Percentiles rank a stretch among this genome's conserved stretches.
phyloP scores from a whole-genome alignment of 2,888 invertebrate species.

The Cryptocephalus moraei region DNA sequence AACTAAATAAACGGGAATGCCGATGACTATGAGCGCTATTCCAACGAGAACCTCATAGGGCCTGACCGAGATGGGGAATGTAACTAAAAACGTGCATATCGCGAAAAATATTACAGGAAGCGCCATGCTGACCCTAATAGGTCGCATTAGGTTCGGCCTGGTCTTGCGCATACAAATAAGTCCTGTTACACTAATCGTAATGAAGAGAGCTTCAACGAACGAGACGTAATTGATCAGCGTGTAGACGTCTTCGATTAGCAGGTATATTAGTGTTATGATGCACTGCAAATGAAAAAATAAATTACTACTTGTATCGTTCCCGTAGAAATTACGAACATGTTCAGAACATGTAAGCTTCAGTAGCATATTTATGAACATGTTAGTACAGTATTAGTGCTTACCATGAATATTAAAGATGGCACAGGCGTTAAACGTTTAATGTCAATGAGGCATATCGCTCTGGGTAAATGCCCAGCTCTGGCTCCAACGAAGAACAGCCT shows the following conservation, averaged over 20 bases:
- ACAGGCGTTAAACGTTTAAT: slow-evolving; percentile 66
- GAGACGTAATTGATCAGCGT: slow-evolving; percentile 84
- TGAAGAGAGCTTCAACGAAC: slow-evolving; percentile 89
- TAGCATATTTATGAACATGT: too few relatives aligned
- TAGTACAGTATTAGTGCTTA: slow-evolving; percentile 35
- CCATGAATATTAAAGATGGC: slow-evolving; percentile 75
- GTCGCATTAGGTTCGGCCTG: slow-evolving; percentile 65
- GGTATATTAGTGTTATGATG: slow-evolving; percentile 66
- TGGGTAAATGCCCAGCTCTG: slow-evolving; percentile 79
- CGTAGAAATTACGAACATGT: too few relatives aligned
- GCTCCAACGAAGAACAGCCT: slow-evolving; percentile 89
- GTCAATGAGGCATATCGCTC: slow-evolving; percentile 69
- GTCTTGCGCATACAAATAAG: slow-evolving; percentile 76
- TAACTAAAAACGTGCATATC: slow-evolving; percentile 66
- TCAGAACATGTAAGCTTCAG: too few relatives aligned
- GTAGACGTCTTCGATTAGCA: slow-evolving; percentile 76
- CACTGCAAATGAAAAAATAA: slow-evolving; percentile 53
- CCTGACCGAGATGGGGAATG: slow-evolving; percentile 70
- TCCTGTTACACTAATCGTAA: slow-evolving; percentile 75
- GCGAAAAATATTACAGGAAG: slow-evolving; percentile 69
- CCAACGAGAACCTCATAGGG: slow-evolving; percentile 75
- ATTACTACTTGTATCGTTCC: neutral
- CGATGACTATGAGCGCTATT: slow-evolving; percentile 64
- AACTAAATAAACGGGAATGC: slow-evolving; percentile 70
- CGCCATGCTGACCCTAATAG: slow-evolving; percentile 61